These are phyloP conservation scores for Hiodon alosoides DNA, from an alignment of 2,113 vertebrate species.

Conservation along the genomic window DNA sequence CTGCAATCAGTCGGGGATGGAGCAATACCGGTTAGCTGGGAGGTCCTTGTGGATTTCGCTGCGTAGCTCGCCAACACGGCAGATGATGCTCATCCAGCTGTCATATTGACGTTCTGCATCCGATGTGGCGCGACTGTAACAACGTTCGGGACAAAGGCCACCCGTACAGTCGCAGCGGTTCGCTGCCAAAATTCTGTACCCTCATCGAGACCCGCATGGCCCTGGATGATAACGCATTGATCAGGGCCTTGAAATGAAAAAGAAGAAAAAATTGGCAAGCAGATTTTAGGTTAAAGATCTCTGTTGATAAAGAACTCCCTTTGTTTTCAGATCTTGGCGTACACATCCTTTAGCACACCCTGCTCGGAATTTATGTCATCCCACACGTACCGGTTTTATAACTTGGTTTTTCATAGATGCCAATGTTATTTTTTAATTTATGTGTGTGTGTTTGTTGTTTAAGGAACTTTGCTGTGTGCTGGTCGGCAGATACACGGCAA, in stretches of 20 bases:
- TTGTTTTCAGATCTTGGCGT: neutral
- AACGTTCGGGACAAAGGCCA: neutral
- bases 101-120: conserved; percentile 12
- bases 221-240: neutral
- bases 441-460: too few relatives aligned
- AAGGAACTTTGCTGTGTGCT: too few relatives aligned
- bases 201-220: neutral
- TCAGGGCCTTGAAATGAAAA: neutral
- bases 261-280: neutral
- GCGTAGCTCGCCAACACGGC: neutral
- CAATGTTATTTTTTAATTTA: neutral
- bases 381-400: neutral
- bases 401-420: neutral
- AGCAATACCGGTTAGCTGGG: neutral
- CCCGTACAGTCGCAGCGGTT: neutral
- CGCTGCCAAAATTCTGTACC: neutral
- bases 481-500: too few relatives aligned
- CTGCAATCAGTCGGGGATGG: neutral
- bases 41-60: neutral
- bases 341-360: neutral
- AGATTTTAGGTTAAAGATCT: conserved; percentile 2
- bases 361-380: neutral
- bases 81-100: neutral
- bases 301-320: neutral
- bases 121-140: conserved; percentile 10